Evolutionary conservation across 2,113 vertebrate species (phyloP).

Genomic region (Ceyx cyanopectus): DNA sequence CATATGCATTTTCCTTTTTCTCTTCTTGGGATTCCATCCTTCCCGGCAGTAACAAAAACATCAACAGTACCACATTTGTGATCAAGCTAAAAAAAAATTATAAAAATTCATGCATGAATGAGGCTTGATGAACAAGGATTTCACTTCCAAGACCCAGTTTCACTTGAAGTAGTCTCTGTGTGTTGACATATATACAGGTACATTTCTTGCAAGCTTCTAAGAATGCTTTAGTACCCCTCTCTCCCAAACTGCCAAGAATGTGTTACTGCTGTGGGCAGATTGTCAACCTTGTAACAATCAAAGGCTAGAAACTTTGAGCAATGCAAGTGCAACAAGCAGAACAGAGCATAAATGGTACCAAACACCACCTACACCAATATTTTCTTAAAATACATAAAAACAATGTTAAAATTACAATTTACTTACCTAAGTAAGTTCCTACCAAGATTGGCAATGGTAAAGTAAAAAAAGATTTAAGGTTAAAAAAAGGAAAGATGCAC

Average conservation of each 20-base stretch:
- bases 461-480: slow-evolving; percentile 52
- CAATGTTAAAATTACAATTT: slow-evolving; percentile 46
- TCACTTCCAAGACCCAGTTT: not conserved
- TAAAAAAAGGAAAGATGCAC: slow-evolving; percentile 24
- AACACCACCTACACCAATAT: not conserved
- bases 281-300: not conserved
- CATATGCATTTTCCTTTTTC: not conserved
- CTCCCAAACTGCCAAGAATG: not conserved
- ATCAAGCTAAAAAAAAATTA: slow-evolving; percentile 6
- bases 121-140: slow-evolving; percentile 6
- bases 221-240: not conserved
- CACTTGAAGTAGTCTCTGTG: not conserved
- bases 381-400: not conserved
- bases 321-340: not conserved
- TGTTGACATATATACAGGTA: not conserved
- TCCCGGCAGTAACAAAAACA: slow-evolving; percentile 11
- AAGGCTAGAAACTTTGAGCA: not conserved
- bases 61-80: not conserved
- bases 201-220: not conserved
- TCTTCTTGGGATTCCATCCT: not conserved
- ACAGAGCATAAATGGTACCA: not conserved
- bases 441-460: slow-evolving; percentile 62
- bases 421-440: slow-evolving; percentile 84
- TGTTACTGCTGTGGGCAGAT: not conserved
- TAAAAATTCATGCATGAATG: not conserved